These are phyloP conservation scores for Gopherus evgoodei DNA, from an alignment of 2,113 vertebrate genomes.

Conservation along the genomic window DNA sequence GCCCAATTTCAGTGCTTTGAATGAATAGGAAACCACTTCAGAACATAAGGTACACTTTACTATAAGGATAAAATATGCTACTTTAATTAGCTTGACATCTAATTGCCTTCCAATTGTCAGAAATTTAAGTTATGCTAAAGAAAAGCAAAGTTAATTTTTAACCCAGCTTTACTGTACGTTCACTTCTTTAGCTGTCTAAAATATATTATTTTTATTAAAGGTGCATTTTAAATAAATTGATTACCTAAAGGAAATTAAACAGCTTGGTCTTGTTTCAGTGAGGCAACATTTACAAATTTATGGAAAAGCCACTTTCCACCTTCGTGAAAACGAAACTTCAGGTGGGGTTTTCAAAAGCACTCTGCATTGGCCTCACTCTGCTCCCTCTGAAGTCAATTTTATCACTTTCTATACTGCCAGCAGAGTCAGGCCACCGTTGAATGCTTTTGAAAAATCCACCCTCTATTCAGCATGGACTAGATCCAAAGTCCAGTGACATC, in stretches of 20 bases:
- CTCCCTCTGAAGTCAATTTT: constrained; percentile 1
- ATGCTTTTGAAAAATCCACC: neutral
- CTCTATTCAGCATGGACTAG: neutral
- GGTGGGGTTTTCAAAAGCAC: neutral
- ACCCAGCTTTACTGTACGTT: neutral
- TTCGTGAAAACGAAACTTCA: neutral
- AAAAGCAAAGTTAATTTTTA: neutral
- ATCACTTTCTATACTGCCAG: neutral
- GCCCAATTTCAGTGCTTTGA: constrained; percentile 29
- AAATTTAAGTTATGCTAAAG: neutral
- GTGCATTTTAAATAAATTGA: neutral
- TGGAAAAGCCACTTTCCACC: neutral
- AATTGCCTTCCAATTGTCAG: constrained; percentile 50
- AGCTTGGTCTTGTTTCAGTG: neutral
- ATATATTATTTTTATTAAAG: neutral
- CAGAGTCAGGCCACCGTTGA: neutral
- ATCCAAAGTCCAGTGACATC: neutral
- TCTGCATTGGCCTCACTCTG: constrained; percentile 21
- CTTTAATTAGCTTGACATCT: constrained; percentile 38
- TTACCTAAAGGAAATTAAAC: constrained; percentile 13
- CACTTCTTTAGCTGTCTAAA: rapidly evolving
- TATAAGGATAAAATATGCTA: neutral
- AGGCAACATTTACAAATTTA: neutral
- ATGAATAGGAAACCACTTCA: constrained; percentile 46
- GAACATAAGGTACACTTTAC: constrained; percentile 36